Evolutionary conservation across 92 coral and sea anemone species (phyloP).

Genomic region (Paragorgia papillata): DNA sequence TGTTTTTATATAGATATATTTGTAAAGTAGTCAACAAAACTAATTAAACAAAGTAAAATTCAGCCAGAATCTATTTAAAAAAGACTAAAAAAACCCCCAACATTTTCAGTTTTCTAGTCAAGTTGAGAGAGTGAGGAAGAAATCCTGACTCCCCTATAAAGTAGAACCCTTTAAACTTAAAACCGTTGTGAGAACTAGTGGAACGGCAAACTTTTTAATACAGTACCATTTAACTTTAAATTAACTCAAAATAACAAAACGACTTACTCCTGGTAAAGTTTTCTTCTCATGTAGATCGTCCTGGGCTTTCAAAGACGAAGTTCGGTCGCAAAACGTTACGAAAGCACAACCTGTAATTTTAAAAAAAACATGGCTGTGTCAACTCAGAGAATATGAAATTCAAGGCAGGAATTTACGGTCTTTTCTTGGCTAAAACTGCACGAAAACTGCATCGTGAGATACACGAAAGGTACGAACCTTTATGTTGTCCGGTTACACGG

Average conservation of each 20-base stretch:
- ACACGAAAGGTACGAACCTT: conserved; percentile 62
- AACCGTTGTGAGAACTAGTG: not conserved
- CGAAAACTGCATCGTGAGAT: not conserved
- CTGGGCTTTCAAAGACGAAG: conserved; percentile 85
- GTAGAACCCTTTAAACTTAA: too few species aligned
- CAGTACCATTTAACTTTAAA: too few species aligned
- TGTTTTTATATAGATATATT: too few species aligned
- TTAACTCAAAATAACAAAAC: not conserved
- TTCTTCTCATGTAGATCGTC: conserved; percentile 87
- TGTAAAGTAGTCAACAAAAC: too few species aligned
- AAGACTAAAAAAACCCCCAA: too few species aligned
- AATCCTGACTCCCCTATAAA: too few species aligned
- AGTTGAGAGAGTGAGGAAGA: too few species aligned
- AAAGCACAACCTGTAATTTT: conserved; percentile 99
- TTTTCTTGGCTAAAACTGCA: not conserved
- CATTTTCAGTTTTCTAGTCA: too few species aligned
- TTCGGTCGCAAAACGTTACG: conserved; percentile 81
- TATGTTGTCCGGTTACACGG: conserved; percentile 87
- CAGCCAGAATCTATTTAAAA: too few species aligned
- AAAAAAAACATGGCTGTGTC: not conserved
- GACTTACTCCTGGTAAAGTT: conserved; percentile 92
- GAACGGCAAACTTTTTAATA: not conserved
- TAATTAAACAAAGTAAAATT: too few species aligned
- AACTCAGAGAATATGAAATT: not conserved
- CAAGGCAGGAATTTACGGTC: not conserved